phyloP scores from a whole-genome alignment of 2,113 vertebrate species.

The Numenius arquata region DNA sequence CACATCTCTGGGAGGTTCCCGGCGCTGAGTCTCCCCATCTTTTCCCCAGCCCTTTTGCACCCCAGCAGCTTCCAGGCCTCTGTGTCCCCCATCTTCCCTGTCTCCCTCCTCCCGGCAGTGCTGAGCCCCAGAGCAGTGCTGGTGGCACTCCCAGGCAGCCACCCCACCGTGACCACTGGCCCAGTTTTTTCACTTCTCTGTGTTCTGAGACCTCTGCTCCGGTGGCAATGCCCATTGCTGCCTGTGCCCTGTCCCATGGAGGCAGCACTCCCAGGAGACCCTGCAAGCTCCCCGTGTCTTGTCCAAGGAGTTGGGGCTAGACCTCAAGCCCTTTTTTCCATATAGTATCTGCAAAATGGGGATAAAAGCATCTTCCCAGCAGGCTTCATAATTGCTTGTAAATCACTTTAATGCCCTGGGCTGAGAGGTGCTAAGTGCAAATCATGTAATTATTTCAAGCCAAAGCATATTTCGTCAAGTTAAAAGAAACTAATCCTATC shows the following conservation, averaged over 20 bases:
- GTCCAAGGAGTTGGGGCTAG: background rate
- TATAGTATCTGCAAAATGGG: background rate
- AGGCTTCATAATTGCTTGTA: background rate
- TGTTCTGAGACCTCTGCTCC: background rate
- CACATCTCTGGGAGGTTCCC: background rate
- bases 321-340: background rate
- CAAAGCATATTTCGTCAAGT: background rate
- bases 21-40: background rate
- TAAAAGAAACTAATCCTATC: background rate
- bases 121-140: background rate
- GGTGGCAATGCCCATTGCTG: background rate
- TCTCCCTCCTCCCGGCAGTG: background rate
- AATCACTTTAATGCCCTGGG: background rate
- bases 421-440: constrained; percentile 17
- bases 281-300: rapidly evolving
- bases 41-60: background rate
- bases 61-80: background rate
- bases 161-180: rapidly evolving
- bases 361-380: background rate
- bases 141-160: background rate
- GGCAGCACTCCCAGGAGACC: background rate
- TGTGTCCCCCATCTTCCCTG: background rate
- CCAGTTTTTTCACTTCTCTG: background rate
- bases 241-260: background rate
- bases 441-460: background rate